Evolutionary conservation across 2,888 invertebrate species (phyloP).

Genomic region (Acronicta leporina): DNA sequence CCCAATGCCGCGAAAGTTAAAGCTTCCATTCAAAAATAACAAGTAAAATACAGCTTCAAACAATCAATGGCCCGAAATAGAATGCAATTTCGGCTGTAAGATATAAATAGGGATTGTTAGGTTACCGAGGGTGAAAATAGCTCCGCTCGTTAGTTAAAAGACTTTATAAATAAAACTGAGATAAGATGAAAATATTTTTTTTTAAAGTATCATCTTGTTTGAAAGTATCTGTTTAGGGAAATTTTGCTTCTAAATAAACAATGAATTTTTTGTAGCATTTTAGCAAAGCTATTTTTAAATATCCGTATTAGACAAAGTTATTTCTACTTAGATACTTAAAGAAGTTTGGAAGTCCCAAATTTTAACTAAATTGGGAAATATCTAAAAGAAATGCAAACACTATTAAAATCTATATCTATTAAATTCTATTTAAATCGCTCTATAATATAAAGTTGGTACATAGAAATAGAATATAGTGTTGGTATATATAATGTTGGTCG

Average conservation of each 20-base stretch:
- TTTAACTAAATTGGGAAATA: conserved; percentile 5
- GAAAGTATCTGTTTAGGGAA: conserved; percentile 34
- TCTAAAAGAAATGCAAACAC: conserved; percentile 11
- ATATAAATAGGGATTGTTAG: conserved; percentile 64
- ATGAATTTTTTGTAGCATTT: not conserved
- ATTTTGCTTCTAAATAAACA: conserved; percentile 17
- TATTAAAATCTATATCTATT: no score
- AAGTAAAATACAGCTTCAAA: conserved; percentile 60
- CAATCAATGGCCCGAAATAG: conserved; percentile 69
- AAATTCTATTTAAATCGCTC: conserved; percentile 9
- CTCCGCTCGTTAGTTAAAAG: conserved; percentile 43
- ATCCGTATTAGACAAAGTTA: not conserved
- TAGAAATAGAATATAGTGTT: conserved; percentile 25
- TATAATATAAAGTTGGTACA: conserved; percentile 30
- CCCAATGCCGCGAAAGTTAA: conserved; percentile 39
- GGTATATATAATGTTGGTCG: no score
- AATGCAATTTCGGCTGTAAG: conserved; percentile 63
- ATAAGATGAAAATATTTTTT: conserved; percentile 36
- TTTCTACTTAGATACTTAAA: not conserved
- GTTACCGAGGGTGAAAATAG: conserved; percentile 62
- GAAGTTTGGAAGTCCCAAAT: not conserved
- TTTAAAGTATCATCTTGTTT: conserved; percentile 42
- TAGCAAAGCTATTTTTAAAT: not conserved
- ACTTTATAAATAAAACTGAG: conserved; percentile 50
- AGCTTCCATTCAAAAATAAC: conserved; percentile 62